Base-by-base conservation (phyloP, 2,113 vertebrate genomes). In the Corythornis madagascariensis region DNA sequence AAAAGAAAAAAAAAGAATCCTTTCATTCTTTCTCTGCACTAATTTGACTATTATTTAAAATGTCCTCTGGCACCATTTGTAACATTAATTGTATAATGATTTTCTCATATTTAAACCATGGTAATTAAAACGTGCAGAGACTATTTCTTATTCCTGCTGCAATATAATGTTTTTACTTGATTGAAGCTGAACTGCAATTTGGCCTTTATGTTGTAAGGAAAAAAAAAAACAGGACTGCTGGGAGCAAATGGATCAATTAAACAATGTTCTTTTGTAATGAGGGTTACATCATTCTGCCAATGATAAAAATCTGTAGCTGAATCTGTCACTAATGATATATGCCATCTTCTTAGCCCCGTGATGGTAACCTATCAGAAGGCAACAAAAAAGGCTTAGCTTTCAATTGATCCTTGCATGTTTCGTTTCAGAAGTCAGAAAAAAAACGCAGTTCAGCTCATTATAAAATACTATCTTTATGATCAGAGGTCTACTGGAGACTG, bases 231-330 rank as follows among this genome's bases (percentile, higher is more conserved):
- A 67, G 74, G 38, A 69, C 89, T 72, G 26, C 82, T 93, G 89
- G 40, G 61, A 93, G 74, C 35, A 92, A 93, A 59, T 86, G 35
- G 67, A 95, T 96, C 88, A 90, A 91, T 96, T 96, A 96, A 78
- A 79, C 52, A 88, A 22, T 81, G 77, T 93, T 94, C 73, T 74
- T 85, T 61, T 95, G 70, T 96, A 96, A 94, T 92, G 72, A 89
- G 59, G 73, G 75, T 63, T 92, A 53, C 80, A 89, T 90, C 78
- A 90, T 78, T 67, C 89, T 95, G 74, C 65, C 80, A 80, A 18
- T 66, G 74, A 83, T 76, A 80, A 70, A 95, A 92, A 84, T 85
- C 48, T 95, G 63, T 75, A 92, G 71, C 64, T 25, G 40, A 82
- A 28, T 50, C 21, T 93, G 77, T 85, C 56, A 69, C 47, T 79